Base-by-base conservation (phyloP, 1,140 invertebrate genomes). In the Musca vetustissima region DNA sequence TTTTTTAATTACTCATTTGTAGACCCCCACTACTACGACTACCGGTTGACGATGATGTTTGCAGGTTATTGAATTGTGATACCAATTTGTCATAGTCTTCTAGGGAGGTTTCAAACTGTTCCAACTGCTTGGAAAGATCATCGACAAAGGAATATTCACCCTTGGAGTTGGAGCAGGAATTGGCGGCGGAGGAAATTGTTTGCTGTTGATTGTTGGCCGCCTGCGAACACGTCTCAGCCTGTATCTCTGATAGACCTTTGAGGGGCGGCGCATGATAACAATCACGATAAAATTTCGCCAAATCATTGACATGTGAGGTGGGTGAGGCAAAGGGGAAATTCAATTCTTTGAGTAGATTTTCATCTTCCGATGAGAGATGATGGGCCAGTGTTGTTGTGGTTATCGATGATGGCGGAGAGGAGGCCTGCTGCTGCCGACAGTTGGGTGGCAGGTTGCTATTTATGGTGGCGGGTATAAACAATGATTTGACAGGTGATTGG, bases 271-370 rank as follows among this genome's bases (percentile, higher is more conserved):
- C 92, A 74, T 86, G 87, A 81, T 92, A 90, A 82, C 91, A 93
- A 74, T 93, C 91, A 6, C 89, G 84, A 82, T 92, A 93, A 83
- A 94, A 93, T 66, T 88, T 86, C 47, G 90, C 90, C 66, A 94
- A 84, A 79, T 93, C 92, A 67, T 85, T 81, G 7, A 83, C 77
- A 50, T 82, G 80, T 28, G 83, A 85, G 52, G 85, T 87, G 66
- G 76, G 79, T 47, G 79, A 82, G n/a, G 83, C 87, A 78, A 89
- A 89, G 17, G 88, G 87, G 59, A 87, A 86, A 79, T 87, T 74
- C 47, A 80, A 66, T 69, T 80, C 78, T 68, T 80, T 80, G 0
- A 80, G 71, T 50, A 80, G 64, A 70, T 75, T 80, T 21, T 80
- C 78, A 66, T 80, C 78, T 25, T 80, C 78, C 1, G 72, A 69